phyloP scores from a whole-genome alignment of 2,113 vertebrate genomes.

The Podarcis cretensis region DNA sequence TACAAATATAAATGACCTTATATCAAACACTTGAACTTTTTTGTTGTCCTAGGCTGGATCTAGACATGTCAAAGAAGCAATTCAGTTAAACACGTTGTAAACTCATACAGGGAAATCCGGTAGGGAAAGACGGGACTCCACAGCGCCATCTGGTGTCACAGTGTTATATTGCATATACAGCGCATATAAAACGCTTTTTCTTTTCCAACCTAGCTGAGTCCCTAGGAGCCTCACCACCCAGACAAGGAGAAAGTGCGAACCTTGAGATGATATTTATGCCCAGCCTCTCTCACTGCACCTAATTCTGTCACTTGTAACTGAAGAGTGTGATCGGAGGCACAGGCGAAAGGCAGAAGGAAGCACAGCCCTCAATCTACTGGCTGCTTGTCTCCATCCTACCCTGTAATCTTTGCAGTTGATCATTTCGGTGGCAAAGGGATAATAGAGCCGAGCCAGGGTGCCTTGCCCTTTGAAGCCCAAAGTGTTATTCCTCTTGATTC shows the following conservation, averaged over 20 bases:
- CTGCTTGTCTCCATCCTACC: conserved; percentile 32
- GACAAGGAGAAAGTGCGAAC: neutral
- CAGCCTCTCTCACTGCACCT: conserved; percentile 1
- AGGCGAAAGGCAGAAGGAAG: accelerated
- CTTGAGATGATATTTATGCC: neutral
- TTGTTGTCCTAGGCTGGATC: too few species aligned
- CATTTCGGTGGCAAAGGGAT: conserved; percentile 54
- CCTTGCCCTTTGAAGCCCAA: conserved; percentile 60
- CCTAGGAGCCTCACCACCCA: neutral
- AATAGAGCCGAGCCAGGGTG: conserved; percentile 45
- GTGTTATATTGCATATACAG: too few species aligned
- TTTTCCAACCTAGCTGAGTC: neutral
- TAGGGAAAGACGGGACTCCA: too few species aligned
- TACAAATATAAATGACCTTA: accelerated
- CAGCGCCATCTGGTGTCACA: too few species aligned
- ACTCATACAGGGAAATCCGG: too few species aligned
- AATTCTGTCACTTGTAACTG: conserved; percentile 23
- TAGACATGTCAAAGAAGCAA: too few species aligned
- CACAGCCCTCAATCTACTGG: neutral
- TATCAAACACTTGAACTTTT: accelerated
- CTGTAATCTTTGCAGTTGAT: conserved; percentile 57
- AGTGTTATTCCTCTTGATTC: conserved; percentile 37
- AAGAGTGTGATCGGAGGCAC: conserved; percentile 23
- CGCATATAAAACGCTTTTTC: neutral
- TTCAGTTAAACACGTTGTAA: too few species aligned